phyloP scores from a whole-genome alignment of 2,113 vertebrate species.

The Sorex fumeus region DNA sequence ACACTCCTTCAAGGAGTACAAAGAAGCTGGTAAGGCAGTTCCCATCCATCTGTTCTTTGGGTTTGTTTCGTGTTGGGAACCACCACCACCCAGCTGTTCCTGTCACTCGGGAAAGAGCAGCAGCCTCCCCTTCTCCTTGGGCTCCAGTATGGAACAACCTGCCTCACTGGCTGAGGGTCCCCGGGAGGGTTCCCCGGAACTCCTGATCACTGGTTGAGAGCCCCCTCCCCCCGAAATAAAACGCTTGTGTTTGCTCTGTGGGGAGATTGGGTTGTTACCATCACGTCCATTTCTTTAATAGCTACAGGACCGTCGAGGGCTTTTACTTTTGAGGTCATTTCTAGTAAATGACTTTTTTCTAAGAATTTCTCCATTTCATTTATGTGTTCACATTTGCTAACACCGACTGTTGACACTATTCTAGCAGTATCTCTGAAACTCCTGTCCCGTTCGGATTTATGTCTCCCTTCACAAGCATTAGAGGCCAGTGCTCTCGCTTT shows the following conservation, averaged over 20 bases:
- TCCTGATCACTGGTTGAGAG: too few relatives aligned
- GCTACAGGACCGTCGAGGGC: background rate
- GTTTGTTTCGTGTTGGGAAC: too few relatives aligned
- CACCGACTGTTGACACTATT: background rate
- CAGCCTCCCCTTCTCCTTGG: too few relatives aligned
- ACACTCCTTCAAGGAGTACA: too few relatives aligned
- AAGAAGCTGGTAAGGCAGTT: too few relatives aligned
- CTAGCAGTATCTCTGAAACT: background rate
- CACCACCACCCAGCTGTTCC: too few relatives aligned
- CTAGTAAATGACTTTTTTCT: background rate
- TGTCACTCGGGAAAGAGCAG: too few relatives aligned
- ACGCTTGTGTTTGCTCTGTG: constrained; percentile 18
- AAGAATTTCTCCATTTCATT: background rate
- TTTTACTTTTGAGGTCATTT: constrained; percentile 35
- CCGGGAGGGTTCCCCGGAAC: too few relatives aligned
- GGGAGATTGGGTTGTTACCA: background rate
- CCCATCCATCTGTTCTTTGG: too few relatives aligned
- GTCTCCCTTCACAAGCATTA: background rate
- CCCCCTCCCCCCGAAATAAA: too few relatives aligned
- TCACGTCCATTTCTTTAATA: constrained; percentile 29
- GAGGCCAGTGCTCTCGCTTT: background rate
- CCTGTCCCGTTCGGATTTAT: background rate
- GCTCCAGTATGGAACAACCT: too few relatives aligned
- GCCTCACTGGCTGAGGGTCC: too few relatives aligned
- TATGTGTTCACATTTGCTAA: background rate